Percentiles rank a stretch among this genome's conserved stretches.
phyloP scores from a whole-genome alignment of 2,113 vertebrate genomes.

The Hippocampus zosterae region DNA sequence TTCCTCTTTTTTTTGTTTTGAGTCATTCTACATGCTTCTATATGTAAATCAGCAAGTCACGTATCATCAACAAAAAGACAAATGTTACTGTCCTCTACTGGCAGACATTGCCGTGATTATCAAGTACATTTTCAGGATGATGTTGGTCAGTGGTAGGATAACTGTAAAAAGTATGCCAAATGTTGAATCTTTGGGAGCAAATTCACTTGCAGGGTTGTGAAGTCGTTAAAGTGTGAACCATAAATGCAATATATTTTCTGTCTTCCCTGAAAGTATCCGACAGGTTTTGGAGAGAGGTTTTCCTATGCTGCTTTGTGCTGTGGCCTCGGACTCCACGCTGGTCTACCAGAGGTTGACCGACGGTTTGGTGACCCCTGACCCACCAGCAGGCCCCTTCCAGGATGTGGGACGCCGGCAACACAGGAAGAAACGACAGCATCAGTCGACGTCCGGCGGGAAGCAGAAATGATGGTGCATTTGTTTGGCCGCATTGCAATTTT shows the following conservation, averaged over 20 bases:
- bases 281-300: constrained; percentile 57
- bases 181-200: no score
- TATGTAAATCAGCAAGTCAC: no score
- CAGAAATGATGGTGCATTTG: background rate
- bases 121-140: no score
- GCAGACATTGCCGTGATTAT: no score
- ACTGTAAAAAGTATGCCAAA: no score
- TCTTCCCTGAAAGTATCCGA: constrained; percentile 56
- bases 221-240: no score
- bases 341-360: constrained; percentile 91
- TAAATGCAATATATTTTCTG: background rate
- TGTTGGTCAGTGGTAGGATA: no score
- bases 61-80: no score
- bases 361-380: constrained; percentile 87
- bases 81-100: no score
- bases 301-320: constrained; percentile 78
- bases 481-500: background rate
- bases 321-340: constrained; percentile 89
- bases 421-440: constrained; percentile 64
- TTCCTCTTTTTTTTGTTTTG: background rate
- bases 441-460: constrained; percentile 27
- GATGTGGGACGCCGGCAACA: constrained; percentile 66
- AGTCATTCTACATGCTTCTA: background rate
- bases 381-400: constrained; percentile 72
- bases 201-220: no score